Conservation (phyloP, 2,797 vertebrate genomes). For the Poecilia wingei region DNA sequence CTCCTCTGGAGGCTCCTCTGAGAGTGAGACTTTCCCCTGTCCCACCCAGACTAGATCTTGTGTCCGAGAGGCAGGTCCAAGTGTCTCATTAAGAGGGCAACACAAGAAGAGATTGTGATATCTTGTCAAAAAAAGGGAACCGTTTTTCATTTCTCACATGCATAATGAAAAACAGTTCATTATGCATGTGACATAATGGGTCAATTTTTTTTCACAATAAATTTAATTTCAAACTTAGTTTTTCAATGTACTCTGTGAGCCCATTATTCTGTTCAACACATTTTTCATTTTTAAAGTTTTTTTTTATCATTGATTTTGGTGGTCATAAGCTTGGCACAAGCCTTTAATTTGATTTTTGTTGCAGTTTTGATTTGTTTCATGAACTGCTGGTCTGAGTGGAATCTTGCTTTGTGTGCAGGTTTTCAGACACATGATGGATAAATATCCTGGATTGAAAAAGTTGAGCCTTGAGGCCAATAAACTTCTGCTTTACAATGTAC, state of each 20-base stretch:
- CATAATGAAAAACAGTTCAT: too few species aligned
- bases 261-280: not conserved
- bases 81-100: not conserved
- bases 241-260: not conserved
- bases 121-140: not conserved
- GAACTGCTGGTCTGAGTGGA: not conserved
- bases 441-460: too few species aligned
- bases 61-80: slow-evolving; percentile 7
- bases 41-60: slow-evolving; percentile 2
- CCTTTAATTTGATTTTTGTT: too few species aligned
- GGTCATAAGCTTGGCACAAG: too few species aligned
- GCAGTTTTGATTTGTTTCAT: not conserved
- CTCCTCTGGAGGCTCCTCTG: not conserved
- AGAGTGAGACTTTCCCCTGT: not conserved
- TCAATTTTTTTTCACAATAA: not conserved
- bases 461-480: too few species aligned
- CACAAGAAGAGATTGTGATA: not conserved
- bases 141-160: not conserved
- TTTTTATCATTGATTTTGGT: too few species aligned
- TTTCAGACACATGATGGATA: too few species aligned
- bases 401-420: not conserved
- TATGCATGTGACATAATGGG: not conserved
- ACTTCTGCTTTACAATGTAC: too few species aligned
- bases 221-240: not conserved
- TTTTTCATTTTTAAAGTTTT: not conserved